phyloP scores from a whole-genome alignment of 2,113 vertebrate species.

The Tachysurus fulvidraco region DNA sequence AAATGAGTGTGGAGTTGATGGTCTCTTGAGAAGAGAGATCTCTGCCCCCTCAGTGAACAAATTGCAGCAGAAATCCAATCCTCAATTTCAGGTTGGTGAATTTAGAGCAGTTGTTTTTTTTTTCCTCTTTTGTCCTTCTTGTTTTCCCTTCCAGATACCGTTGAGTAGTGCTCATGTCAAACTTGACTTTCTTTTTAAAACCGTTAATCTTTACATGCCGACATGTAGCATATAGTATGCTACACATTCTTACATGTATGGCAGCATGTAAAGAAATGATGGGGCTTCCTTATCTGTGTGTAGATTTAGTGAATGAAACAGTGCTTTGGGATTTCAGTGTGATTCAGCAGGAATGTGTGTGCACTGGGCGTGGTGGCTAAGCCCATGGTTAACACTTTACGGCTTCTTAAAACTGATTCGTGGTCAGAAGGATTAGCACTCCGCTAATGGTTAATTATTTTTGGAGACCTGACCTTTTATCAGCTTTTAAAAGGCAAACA shows the following conservation, averaged over 20 bases:
- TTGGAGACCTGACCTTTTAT: slow-evolving; percentile 27
- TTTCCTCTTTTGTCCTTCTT: neutral
- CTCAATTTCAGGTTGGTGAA: slow-evolving; percentile 63
- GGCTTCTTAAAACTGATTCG: slow-evolving; percentile 27
- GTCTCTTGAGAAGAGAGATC: slow-evolving; percentile 57
- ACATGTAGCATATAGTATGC: neutral
- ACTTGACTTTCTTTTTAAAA: slow-evolving; percentile 23
- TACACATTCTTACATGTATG: neutral
- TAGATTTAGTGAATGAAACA: slow-evolving; percentile 8
- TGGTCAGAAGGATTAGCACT: slow-evolving; percentile 18
- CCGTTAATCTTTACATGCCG: slow-evolving; percentile 8
- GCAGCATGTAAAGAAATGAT: slow-evolving; percentile 29
- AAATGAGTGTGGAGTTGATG: slow-evolving; percentile 53
- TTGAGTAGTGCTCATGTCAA: slow-evolving; percentile 35
- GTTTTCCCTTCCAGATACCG: slow-evolving; percentile 4
- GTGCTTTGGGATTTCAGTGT: slow-evolving; percentile 41
- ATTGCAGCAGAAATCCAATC: slow-evolving; percentile 52
- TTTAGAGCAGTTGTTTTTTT: slow-evolving; percentile 15
- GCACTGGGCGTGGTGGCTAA: slow-evolving; percentile 31
- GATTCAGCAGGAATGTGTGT: slow-evolving; percentile 18
- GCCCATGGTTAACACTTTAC: slow-evolving; percentile 10
- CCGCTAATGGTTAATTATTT: neutral
- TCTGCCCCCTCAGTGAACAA: slow-evolving; percentile 55
- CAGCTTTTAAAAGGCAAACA: slow-evolving; percentile 24
- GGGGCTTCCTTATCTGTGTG: slow-evolving; percentile 11